phyloP scores from a whole-genome alignment of 2,888 invertebrate genomes.

The Eupsilia transversa region DNA sequence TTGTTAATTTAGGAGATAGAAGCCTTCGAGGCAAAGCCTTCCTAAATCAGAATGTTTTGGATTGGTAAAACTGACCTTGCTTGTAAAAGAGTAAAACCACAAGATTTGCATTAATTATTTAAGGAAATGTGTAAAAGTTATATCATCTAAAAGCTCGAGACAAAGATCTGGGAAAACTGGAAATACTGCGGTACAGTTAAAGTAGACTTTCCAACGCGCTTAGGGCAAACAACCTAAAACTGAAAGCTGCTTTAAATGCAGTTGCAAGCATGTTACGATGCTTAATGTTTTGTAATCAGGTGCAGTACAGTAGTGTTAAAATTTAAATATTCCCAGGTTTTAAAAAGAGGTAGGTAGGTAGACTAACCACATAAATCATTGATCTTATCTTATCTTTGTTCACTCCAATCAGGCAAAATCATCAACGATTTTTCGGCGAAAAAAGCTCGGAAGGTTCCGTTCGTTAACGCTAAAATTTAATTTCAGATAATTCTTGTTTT shows the following conservation, averaged over 20 bases:
- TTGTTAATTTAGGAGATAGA: constrained; percentile 2
- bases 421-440: too few relatives aligned
- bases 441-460: too few relatives aligned
- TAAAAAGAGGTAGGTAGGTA: too few relatives aligned
- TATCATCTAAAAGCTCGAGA: background rate
- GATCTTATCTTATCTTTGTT: too few relatives aligned
- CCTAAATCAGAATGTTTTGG: background rate
- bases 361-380: too few relatives aligned
- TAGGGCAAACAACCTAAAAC: background rate
- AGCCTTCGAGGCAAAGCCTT: background rate
- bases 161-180: constrained; percentile 21
- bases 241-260: constrained; percentile 26
- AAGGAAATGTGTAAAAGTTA: background rate
- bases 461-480: too few relatives aligned
- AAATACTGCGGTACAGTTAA: background rate
- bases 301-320: background rate
- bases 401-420: too few relatives aligned
- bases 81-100: background rate
- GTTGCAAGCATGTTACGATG: background rate
- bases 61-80: background rate
- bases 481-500: too few relatives aligned
- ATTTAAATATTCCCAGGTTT: background rate
- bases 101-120: background rate
- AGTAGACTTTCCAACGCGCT: constrained; percentile 37
- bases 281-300: background rate